Percentiles rank a stretch among this genome's conserved stretches.
Conservation (phyloP, 2,113 vertebrate species). For the Saimiri boliviensis region DNA sequence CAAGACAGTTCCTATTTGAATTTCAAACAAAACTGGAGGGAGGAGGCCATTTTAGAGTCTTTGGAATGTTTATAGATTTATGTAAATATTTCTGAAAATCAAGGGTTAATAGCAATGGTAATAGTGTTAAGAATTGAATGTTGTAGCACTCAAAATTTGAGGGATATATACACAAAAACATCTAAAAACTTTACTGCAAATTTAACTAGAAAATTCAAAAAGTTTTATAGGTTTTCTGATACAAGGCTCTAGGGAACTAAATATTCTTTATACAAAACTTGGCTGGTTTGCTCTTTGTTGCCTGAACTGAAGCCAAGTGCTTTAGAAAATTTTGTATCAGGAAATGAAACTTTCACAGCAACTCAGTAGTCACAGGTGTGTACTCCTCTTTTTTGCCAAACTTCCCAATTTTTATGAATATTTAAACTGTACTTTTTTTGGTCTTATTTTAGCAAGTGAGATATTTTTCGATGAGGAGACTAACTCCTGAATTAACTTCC, state of each 20-base stretch:
- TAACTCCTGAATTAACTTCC: neutral
- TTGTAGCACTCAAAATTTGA: neutral
- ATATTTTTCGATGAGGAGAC: neutral
- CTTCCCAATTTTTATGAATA: conserved; percentile 20
- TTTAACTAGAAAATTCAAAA: conserved; percentile 5
- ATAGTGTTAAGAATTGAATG: neutral
- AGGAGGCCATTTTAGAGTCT: neutral
- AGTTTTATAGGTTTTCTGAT: neutral
- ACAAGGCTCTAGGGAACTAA: neutral
- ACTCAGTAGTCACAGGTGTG: conserved; percentile 45
- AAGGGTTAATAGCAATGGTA: neutral
- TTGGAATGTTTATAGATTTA: neutral
- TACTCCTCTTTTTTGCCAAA: conserved; percentile 5
- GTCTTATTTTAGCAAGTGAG: neutral
- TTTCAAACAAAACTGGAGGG: neutral
- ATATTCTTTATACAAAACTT: conserved; percentile 8
- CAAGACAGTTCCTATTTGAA: neutral
- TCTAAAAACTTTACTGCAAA: neutral
- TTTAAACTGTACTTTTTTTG: neutral
- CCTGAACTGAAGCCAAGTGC: conserved; percentile 45
- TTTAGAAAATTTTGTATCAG: conserved; percentile 44
- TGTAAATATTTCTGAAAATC: neutral
- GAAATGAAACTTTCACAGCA: conserved; percentile 49
- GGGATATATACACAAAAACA: neutral
- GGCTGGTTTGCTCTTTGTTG: conserved; percentile 32